Evolutionary conservation across 1,140 invertebrate species (phyloP).

Genomic region (Thereuonema tuberculata): DNA sequence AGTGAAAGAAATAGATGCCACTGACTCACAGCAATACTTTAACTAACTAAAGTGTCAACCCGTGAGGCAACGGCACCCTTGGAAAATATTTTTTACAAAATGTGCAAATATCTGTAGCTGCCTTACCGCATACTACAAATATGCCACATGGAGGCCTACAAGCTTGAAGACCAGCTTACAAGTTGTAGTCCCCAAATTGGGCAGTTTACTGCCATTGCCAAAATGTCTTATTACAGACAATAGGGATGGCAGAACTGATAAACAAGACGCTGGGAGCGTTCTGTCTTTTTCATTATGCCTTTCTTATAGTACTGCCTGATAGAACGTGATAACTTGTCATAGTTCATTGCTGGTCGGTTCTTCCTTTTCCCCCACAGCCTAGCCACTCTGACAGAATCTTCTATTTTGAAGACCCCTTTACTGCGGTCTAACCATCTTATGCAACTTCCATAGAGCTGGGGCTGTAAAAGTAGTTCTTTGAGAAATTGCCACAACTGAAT

Average conservation of each 20-base stretch:
- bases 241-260: slow-evolving; percentile 98
- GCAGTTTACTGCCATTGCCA: slow-evolving; percentile 2
- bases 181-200: not conserved
- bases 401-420: slow-evolving; percentile 97
- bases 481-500: slow-evolving; percentile 99
- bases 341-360: slow-evolving; percentile 98
- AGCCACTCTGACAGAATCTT: slow-evolving; percentile 92
- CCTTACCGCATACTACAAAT: not conserved
- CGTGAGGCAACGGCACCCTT: too few relatives aligned
- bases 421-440: slow-evolving; percentile 91
- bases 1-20: not conserved
- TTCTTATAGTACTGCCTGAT: slow-evolving; percentile 99
- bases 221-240: slow-evolving; percentile 45
- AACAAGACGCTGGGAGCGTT: slow-evolving; percentile 90
- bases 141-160: not conserved
- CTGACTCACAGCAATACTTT: not conserved
- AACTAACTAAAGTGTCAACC: too few relatives aligned
- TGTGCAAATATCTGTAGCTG: not conserved
- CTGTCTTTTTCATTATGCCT: slow-evolving; percentile 99
- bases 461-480: slow-evolving; percentile 80
- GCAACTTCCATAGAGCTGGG: slow-evolving; percentile 72
- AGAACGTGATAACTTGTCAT: slow-evolving; percentile 94
- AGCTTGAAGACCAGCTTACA: slow-evolving; percentile 4
- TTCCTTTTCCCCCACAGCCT: slow-evolving; percentile 92
- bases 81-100: not conserved